These are phyloP conservation scores for Lucilia cuprina DNA, from an alignment of 1,140 invertebrate genomes.

Conservation along the genomic window DNA sequence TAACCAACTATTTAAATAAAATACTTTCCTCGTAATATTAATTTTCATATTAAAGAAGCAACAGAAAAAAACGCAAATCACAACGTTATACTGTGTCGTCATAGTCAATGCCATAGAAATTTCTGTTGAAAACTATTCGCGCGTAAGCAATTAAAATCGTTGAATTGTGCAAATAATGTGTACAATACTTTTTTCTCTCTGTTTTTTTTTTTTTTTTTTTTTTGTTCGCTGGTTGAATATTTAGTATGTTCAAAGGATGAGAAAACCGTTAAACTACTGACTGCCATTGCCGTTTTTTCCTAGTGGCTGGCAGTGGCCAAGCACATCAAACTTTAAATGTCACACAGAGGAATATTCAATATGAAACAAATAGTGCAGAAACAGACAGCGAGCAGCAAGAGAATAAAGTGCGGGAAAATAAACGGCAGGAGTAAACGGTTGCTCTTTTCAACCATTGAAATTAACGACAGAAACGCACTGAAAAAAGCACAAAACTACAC, in stretches of 20 bases:
- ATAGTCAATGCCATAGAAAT: neutral
- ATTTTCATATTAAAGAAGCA: too few relatives aligned
- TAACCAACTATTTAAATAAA: too few relatives aligned
- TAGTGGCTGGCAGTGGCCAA: neutral
- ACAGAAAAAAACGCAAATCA: neutral
- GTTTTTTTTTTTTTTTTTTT: neutral
- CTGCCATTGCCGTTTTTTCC: neutral
- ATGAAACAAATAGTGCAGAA: slow-evolving; percentile 14
- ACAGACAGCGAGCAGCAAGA: neutral
- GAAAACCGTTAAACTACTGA: slow-evolving; percentile 1
- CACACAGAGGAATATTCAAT: slow-evolving; percentile 14
- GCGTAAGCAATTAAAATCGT: slow-evolving; percentile 17
- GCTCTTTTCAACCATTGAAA: neutral
- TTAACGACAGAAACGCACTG: neutral
- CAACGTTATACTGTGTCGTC: neutral
- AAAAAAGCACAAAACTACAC: neutral
- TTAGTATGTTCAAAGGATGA: neutral
- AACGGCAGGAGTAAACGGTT: neutral
- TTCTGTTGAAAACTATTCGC: neutral
- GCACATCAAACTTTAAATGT: slow-evolving; percentile 17
- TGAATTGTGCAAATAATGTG: slow-evolving; percentile 17
- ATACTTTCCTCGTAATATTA: too few relatives aligned
- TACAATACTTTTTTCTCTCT: neutral
- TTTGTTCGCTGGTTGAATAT: neutral
- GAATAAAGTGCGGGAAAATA: neutral